These are phyloP conservation scores for Eupeodes luniger DNA, from an alignment of 2,888 invertebrate genomes.

Conservation along the genomic window DNA sequence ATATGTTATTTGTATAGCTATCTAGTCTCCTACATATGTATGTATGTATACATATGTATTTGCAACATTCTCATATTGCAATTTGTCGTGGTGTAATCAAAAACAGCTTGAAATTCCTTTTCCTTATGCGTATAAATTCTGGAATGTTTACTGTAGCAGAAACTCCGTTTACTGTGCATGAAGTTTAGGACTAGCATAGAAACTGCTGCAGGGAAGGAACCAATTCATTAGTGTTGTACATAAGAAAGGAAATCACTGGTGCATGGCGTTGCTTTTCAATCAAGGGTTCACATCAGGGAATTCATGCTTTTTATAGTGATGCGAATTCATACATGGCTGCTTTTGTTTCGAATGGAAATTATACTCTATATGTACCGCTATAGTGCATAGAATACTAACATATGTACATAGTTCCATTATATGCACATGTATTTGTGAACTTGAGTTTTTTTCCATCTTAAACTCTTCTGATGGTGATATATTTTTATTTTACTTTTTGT, in stretches of 20 bases:
- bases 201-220: slow-evolving; percentile 63
- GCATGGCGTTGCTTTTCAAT: slow-evolving; percentile 76
- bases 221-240: slow-evolving; percentile 75
- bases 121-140: slow-evolving; percentile 69
- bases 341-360: slow-evolving; percentile 63
- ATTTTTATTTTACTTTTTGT: background rate
- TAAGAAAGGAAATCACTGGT: slow-evolving; percentile 75
- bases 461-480: too few species aligned
- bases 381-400: too few species aligned
- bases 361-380: background rate
- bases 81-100: slow-evolving; percentile 67
- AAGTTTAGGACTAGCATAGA: slow-evolving; percentile 42
- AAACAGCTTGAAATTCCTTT: slow-evolving; percentile 69
- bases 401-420: too few species aligned
- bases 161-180: slow-evolving; percentile 66
- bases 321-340: slow-evolving; percentile 60
- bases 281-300: slow-evolving; percentile 70
- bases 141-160: slow-evolving; percentile 72
- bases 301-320: slow-evolving; percentile 59
- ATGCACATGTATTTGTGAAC: background rate
- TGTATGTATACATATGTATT: background rate
- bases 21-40: too few species aligned
- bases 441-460: background rate
- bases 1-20: too few species aligned
- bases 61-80: slow-evolving; percentile 58